Conservation (phyloP, 1,140 invertebrate genomes). For the Schmidtea mediterranea region DNA sequence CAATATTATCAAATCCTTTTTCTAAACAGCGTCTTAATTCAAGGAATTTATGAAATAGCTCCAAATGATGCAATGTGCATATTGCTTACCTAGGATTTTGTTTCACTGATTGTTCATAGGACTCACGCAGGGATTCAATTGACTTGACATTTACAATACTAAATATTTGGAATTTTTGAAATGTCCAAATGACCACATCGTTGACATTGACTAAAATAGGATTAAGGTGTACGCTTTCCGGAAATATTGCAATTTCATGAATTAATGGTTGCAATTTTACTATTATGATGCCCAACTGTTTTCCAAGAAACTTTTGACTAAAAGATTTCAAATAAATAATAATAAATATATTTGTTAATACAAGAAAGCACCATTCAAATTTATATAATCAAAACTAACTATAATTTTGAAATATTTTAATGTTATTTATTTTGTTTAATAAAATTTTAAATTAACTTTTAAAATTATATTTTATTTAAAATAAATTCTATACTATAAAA, state of each 20-base stretch:
- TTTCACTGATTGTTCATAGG: conserved; percentile 5
- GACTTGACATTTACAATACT: conserved; percentile 14
- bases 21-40: conserved; percentile 17
- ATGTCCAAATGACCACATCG: conserved; percentile 24
- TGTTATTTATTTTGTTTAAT: conserved; percentile 13
- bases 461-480: no score
- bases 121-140: conserved; percentile 14
- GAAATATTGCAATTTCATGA: conserved; percentile 17
- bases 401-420: no score
- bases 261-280: conserved; percentile 11
- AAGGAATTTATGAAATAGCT: not conserved
- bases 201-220: conserved; percentile 17
- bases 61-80: not conserved
- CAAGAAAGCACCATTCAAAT: not conserved
- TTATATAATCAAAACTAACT: no score
- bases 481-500: no score
- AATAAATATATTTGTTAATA: not conserved
- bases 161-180: conserved; percentile 12
- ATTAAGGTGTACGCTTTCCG: conserved; percentile 15
- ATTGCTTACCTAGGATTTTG: not conserved
- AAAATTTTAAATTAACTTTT: no score
- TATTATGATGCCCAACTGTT: not conserved
- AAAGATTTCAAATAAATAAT: not conserved
- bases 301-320: not conserved
- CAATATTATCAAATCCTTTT: conserved; percentile 13